These are phyloP conservation scores for Anagyrus pseudococci DNA, from an alignment of 2,888 invertebrate genomes.

Conservation along the genomic window DNA sequence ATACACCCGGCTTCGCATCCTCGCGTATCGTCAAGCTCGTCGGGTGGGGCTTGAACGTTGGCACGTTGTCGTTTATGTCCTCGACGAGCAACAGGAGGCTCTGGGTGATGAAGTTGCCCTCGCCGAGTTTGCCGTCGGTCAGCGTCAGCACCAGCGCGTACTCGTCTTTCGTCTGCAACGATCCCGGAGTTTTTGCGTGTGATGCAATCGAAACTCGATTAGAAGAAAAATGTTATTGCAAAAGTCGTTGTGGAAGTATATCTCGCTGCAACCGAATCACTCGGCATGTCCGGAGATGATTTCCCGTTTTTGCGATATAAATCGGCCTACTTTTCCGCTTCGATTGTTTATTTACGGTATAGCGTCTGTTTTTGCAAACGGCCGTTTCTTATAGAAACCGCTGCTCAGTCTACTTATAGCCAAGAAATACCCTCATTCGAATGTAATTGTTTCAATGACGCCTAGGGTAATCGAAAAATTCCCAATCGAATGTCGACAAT, in stretches of 20 bases:
- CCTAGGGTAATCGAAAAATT: no score
- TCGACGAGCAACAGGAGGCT: slow-evolving; percentile 87
- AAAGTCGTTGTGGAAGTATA: neutral
- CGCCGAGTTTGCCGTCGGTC: slow-evolving; percentile 86
- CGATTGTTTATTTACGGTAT: no score
- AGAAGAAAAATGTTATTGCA: neutral
- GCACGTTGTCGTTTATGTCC: slow-evolving; percentile 91
- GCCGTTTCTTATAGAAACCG: no score
- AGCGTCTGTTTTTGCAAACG: no score
- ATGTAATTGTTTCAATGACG: no score
- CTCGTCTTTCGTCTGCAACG: slow-evolving; percentile 78
- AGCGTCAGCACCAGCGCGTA: slow-evolving; percentile 87
- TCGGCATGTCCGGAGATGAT: no score
- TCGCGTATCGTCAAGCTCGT: slow-evolving; percentile 82
- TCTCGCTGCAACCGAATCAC: neutral
- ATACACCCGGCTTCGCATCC: slow-evolving; percentile 76
- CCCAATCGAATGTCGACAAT: no score
- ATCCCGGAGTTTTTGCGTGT: no score
- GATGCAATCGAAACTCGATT: no score
- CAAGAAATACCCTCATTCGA: no score
- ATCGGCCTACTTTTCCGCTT: neutral
- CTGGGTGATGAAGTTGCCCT: slow-evolving; percentile 88
- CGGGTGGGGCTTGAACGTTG: slow-evolving; percentile 85
- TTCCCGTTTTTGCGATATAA: neutral
- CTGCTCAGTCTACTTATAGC: no score